Percentiles rank a stretch among this genome's conserved stretches.
Evolutionary conservation across 2,797 vertebrate species (phyloP).

Genomic region (Fratercula arctica): DNA sequence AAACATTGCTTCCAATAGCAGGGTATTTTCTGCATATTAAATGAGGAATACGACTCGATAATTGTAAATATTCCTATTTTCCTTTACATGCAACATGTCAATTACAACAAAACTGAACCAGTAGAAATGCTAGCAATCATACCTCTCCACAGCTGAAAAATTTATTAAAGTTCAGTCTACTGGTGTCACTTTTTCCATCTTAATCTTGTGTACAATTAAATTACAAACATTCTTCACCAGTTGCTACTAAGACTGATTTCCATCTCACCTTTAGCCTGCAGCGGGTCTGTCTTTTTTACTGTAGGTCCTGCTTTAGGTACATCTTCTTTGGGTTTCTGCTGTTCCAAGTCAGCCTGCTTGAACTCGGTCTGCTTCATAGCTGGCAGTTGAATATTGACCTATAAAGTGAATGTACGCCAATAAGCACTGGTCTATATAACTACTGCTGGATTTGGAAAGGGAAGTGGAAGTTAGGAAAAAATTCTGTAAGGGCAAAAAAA

Average conservation of each 20-base stretch:
- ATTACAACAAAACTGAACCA: not conserved
- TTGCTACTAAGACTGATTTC: not conserved
- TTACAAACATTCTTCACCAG: not conserved
- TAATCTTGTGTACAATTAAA: not conserved
- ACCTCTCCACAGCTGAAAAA: not conserved
- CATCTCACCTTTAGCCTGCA: slow-evolving; percentile 45
- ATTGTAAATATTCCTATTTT: not conserved
- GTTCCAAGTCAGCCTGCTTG: not conserved
- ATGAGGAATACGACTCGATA: not conserved
- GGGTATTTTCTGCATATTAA: not conserved
- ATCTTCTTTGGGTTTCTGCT: not conserved
- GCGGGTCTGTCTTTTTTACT: not conserved
- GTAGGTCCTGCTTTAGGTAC: not conserved
- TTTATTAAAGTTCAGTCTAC: not conserved
- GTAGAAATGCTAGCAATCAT: not conserved
- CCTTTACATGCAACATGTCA: not conserved
- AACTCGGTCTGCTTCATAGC: not conserved
- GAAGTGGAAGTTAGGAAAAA: not conserved
- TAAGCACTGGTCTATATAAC: not conserved
- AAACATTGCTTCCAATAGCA: not conserved
- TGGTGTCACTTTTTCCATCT: not conserved
- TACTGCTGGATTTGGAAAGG: not conserved
- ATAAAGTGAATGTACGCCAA: not conserved
- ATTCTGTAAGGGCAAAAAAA: not conserved
- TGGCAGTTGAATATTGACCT: not conserved